Conservation (phyloP, 2,113 vertebrate genomes). For the Coregonus clupeaformis region DNA sequence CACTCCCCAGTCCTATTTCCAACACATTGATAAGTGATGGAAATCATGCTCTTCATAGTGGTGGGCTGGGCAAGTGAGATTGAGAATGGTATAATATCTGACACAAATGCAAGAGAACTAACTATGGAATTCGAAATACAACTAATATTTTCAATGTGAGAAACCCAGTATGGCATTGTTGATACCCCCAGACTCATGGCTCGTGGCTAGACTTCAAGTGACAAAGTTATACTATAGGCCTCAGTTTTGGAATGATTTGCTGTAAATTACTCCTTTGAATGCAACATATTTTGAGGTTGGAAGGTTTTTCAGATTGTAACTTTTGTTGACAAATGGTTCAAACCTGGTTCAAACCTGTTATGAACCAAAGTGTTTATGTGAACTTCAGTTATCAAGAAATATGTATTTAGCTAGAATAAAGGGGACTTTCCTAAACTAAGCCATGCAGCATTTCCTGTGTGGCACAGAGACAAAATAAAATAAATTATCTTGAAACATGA, state of each 20-base stretch:
- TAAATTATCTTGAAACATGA: slow-evolving; percentile 59
- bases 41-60: slow-evolving; percentile 38
- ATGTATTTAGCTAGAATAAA: slow-evolving; percentile 68
- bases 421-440: slow-evolving; percentile 65
- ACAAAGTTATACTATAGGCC: not conserved
- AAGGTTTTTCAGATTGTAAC: slow-evolving; percentile 45
- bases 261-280: slow-evolving; percentile 7
- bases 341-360: slow-evolving; percentile 44
- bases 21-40: slow-evolving; percentile 15
- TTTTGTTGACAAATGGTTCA: slow-evolving; percentile 44
- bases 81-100: slow-evolving; percentile 26
- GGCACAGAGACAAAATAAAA: slow-evolving; percentile 67
- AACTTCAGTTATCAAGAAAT: slow-evolving; percentile 52
- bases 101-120: not conserved
- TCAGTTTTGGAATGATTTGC: slow-evolving; percentile 24
- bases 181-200: not conserved
- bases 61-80: slow-evolving; percentile 12
- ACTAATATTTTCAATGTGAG: not conserved
- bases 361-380: slow-evolving; percentile 49
- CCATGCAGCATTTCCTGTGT: slow-evolving; percentile 62
- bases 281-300: slow-evolving; percentile 39
- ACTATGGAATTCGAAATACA: not conserved
- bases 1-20: slow-evolving; percentile 7
- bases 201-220: not conserved
- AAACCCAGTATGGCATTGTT: not conserved